A percentile compares a stretch with the other conserved stretches of the same genome.
Evolutionary conservation across 2,113 vertebrate species (phyloP).

Genomic region (Willisornis vidua): DNA sequence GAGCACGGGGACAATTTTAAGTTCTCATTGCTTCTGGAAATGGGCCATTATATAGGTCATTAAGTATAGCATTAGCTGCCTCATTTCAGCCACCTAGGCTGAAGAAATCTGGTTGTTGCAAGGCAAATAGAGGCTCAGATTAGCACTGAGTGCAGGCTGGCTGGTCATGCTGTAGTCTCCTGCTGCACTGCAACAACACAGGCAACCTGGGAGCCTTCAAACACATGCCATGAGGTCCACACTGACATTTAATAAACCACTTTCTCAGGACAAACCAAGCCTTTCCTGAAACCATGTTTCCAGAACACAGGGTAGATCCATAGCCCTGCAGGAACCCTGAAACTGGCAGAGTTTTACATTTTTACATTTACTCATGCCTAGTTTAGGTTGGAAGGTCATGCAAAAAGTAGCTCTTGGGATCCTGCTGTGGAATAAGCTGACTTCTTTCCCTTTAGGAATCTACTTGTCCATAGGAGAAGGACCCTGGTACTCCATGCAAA

Average conservation of each 20-base stretch:
- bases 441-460: not conserved
- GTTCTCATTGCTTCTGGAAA: conserved; percentile 50
- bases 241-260: not conserved
- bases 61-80: conserved; percentile 21
- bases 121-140: not conserved
- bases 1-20: conserved; percentile 12
- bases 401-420: not conserved
- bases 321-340: not conserved
- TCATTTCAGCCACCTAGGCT: conserved; percentile 26
- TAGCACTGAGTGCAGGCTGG: not conserved
- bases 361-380: not conserved
- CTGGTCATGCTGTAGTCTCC: not conserved
- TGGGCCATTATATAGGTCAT: conserved; percentile 50
- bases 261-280: not conserved
- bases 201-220: not conserved
- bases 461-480: not conserved
- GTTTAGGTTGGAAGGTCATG: not conserved
- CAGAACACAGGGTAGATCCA: not conserved
- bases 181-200: not conserved
- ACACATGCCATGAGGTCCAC: not conserved
- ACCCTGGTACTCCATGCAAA: not conserved
- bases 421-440: not conserved
- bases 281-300: not conserved
- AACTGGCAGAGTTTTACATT: not conserved
- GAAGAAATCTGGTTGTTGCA: conserved; percentile 9